Percentiles rank a stretch among this genome's conserved stretches.
phyloP scores from a whole-genome alignment of 2,113 vertebrate species.

The Forbesichthys papilliferus region DNA sequence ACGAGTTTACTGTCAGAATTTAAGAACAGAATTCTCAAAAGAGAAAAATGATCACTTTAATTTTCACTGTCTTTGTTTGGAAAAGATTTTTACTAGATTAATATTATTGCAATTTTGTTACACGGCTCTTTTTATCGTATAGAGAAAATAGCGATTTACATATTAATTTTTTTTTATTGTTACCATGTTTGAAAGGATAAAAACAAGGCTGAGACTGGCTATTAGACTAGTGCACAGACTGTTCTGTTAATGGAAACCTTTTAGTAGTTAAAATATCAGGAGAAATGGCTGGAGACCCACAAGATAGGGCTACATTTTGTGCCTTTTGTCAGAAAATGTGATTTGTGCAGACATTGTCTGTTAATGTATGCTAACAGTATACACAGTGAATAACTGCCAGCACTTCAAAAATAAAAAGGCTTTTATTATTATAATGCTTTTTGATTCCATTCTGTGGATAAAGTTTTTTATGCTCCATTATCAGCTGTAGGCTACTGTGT shows the following conservation, averaged over 20 bases:
- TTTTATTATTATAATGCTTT: conserved; percentile 15
- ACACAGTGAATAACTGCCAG: no score
- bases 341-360: no score
- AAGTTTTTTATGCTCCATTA: background rate
- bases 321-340: conserved; percentile 2
- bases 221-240: conserved; percentile 42
- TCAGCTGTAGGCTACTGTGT: conserved; percentile 1
- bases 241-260: conserved; percentile 31
- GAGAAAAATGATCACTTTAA: conserved; percentile 81
- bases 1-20: conserved; percentile 85
- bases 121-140: conserved; percentile 67
- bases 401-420: background rate
- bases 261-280: conserved; percentile 34
- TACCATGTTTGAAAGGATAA: conserved; percentile 63
- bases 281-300: conserved; percentile 33
- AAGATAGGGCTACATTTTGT: conserved; percentile 2
- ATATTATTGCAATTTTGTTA: conserved; percentile 75
- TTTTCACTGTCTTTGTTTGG: conserved; percentile 77
- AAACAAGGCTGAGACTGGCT: conserved; percentile 40
- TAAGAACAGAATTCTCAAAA: conserved; percentile 81
- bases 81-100: conserved; percentile 81
- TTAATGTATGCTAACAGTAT: no score
- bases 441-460: background rate
- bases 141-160: conserved; percentile 67
- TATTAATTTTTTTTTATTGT: conserved; percentile 74